Conservation (phyloP, 2,888 invertebrate genomes). For the Willowsia nigromaculata region DNA sequence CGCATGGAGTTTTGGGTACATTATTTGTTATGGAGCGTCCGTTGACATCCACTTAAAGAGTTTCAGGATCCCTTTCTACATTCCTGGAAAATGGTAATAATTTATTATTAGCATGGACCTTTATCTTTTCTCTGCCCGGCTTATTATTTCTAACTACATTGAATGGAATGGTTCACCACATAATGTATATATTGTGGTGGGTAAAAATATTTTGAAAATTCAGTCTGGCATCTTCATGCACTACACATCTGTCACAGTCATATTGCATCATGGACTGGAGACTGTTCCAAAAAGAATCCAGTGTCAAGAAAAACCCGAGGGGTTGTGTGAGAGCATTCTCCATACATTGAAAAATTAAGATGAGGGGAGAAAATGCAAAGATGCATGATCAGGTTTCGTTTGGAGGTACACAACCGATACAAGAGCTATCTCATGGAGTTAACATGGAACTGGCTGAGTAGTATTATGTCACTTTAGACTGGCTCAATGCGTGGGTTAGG, state of each 20-base stretch:
- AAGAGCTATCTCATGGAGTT: no score
- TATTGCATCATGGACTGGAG: not conserved
- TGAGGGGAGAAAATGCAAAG: no score
- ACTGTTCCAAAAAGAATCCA: conserved; percentile 12
- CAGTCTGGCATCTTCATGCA: no score
- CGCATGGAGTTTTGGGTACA: not conserved
- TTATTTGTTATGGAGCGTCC: conserved; percentile 29
- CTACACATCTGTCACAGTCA: not conserved
- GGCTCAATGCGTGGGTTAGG: no score
- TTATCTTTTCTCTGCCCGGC: not conserved
- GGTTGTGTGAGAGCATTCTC: not conserved
- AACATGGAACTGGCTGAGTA: no score
- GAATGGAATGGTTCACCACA: not conserved
- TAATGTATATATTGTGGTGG: not conserved
- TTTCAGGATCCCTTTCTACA: conserved; percentile 4
- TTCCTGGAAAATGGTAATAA: conserved; percentile 62
- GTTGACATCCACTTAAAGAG: conserved; percentile 51
- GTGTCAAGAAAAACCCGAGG: conserved; percentile 1
- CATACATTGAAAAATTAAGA: not conserved
- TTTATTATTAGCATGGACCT: conserved; percentile 20
- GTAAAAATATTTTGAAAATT: not conserved
- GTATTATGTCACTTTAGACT: no score
- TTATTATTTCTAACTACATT: not conserved
- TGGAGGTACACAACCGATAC: no score
- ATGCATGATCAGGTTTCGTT: no score